Base-by-base conservation (phyloP, 2,888 invertebrate genomes). In the Strigamia crassipes region DNA sequence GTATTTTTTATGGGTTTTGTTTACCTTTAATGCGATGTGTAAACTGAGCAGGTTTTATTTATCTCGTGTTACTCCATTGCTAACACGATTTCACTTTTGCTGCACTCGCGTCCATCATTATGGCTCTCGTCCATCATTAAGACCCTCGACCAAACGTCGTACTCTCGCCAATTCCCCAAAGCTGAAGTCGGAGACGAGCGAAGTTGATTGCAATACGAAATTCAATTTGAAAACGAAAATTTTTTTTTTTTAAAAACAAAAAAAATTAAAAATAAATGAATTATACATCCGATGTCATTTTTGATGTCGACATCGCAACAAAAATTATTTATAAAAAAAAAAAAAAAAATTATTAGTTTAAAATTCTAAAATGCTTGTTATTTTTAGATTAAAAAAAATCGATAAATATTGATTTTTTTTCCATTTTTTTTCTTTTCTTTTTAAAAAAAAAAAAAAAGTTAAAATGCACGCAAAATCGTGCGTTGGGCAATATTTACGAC, bases 21-120 rank as follows among this genome's bases (percentile, higher is more conserved):
- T n/a, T n/a, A n/a, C n/a, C 34, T 34, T 34, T 34, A 34, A 34
- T 34, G 34, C 34, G 3, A 34, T 34, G 34, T 34, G 34, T 34
- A 34, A 34, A 34, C 34, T 34, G 42, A 13, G 10, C 5, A 61
- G 10, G 15, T 61, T 61, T 61, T 61, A 61, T 66, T 66, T 66
- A 27, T 66, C 21, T 61, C 21, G 21, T 61, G 61, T 61, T 21
- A 23, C 27, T 31, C 13, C 8, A 27, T 66, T 66, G 6, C 18
- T 61, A 61, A 5, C 61, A 61, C 61, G 61, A 18, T 66, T 27
- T 66, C 66, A 27, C 66, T 66, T 66, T 66, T 66, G 23, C 66
- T 66, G 23, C 66, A 23, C 31, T 66, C 12, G 27, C 27, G 66
- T 66, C 27, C 27, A 66, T 66, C 66, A 66, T 66, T 66, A 66